A percentile compares a stretch with the other conserved stretches of the same genome.
phyloP scores from a whole-genome alignment of 1,140 invertebrate genomes.

The Eurosta solidaginis region DNA sequence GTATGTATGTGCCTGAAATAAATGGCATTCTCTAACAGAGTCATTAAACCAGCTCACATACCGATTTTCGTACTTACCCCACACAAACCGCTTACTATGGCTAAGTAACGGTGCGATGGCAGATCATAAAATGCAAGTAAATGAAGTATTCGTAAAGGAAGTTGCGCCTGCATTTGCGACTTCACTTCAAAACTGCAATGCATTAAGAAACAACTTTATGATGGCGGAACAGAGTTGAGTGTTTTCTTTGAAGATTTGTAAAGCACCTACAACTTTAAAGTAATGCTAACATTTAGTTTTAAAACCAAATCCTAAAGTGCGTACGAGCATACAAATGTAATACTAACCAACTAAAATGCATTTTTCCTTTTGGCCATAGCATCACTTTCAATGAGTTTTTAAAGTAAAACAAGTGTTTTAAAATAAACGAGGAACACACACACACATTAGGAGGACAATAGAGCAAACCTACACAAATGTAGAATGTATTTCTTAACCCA shows the following conservation, averaged over 20 bases:
- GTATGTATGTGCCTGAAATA: not conserved
- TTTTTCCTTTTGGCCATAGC: not conserved
- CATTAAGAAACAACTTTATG: conserved; percentile 1
- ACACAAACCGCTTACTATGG: not conserved
- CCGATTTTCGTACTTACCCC: not conserved
- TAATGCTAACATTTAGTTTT: not conserved
- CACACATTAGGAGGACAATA: not conserved
- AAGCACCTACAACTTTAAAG: not conserved
- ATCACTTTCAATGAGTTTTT: not conserved
- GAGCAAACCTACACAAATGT: not conserved
- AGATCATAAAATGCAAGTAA: not conserved
- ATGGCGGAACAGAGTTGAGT: conserved; percentile 4
- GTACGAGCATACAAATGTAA: not conserved
- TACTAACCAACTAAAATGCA: not conserved
- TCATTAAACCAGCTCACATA: not conserved
- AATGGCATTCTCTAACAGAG: not conserved
- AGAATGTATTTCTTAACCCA: not conserved
- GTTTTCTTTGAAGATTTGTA: not conserved
- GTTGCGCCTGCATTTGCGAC: not conserved
- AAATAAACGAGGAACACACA: not conserved
- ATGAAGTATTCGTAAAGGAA: conserved; percentile 5
- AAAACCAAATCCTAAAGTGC: no score
- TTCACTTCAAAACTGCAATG: not conserved
- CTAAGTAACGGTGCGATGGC: not conserved
- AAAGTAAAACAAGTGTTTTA: not conserved